Conservation (phyloP, 2,113 vertebrate species). For the Alligator sinensis region DNA sequence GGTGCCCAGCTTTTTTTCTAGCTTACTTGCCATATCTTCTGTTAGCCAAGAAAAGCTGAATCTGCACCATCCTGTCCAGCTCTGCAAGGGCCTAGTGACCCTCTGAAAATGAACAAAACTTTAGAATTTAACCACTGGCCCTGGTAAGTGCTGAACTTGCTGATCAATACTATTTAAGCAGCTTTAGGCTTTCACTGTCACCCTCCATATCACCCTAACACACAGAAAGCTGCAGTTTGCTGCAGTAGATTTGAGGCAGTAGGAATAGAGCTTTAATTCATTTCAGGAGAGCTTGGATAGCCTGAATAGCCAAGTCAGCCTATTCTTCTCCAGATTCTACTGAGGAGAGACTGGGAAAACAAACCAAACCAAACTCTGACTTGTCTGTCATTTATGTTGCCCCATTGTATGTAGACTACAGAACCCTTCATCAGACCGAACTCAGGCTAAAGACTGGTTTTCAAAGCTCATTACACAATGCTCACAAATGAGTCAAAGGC, state of each 20-base stretch:
- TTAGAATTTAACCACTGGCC: background rate
- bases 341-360: slow-evolving; percentile 14
- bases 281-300: slow-evolving; percentile 27
- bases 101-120: rapidly evolving
- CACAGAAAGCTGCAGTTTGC: slow-evolving; percentile 1
- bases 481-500: slow-evolving; percentile 45
- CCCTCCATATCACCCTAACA: rapidly evolving
- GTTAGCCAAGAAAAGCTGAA: background rate
- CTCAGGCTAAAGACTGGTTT: slow-evolving; percentile 48
- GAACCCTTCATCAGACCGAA: slow-evolving; percentile 37
- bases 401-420: slow-evolving; percentile 43
- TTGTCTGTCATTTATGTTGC: slow-evolving; percentile 50
- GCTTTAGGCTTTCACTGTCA: background rate
- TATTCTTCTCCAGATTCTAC: slow-evolving; percentile 42
- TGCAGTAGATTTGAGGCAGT: background rate
- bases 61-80: background rate
- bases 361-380: slow-evolving; percentile 5
- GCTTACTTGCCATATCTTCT: background rate
- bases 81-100: background rate
- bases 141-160: background rate
- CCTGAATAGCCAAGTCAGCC: slow-evolving; percentile 15
- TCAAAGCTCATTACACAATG: slow-evolving; percentile 56
- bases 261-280: slow-evolving; percentile 48
- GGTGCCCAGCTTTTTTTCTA: background rate
- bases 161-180: slow-evolving; percentile 5